Base-by-base conservation (phyloP, 2,888 invertebrate species). In the Cryptocephalus primarius region DNA sequence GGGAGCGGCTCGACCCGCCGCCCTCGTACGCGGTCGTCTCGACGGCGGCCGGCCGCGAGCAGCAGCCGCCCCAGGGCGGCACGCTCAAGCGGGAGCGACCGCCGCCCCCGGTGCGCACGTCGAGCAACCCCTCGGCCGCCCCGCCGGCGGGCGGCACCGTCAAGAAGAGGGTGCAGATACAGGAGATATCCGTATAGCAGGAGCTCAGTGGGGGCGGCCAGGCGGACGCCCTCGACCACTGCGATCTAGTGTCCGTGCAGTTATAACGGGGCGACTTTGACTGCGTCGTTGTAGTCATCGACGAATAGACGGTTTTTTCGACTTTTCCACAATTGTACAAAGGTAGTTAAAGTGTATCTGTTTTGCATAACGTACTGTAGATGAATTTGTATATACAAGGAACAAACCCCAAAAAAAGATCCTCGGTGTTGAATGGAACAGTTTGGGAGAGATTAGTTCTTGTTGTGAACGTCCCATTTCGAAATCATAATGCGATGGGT, bases 131-230 rank as follows among this genome's bases (percentile, higher is more conserved):
- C 64, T 69, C 72, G 12, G 32, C 45, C 52, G 62, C 62, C 64
- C 69, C 72, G 12, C 31, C 45, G 8, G 36, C 44, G 9, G 73
- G 68, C 46, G 75, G 73, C 34, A 80, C 82, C 31, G 74, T 83
- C 56, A 85, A 85, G 70, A 86, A 85, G 68, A 78, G 85, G 62
- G 85, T 85, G 49, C 85, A 85, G 70, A 85, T 85, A 58, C 85
- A 85, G 69, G 85, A 86, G 71, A 85, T 85, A 67, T 83, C 84
- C 49, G 85, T 86, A 66, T 85, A 83, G 79, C 76, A 56, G 3
- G 40, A 31, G 44, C 31, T 32, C 2, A 22, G 22, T 22, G 22
- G 6, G 22, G 22, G 22, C 22, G 22, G 22, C 22, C 3, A 22
- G 22, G 22, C 40, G n/a, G 50, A 48, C n/a, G 56, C 58, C 22